A percentile compares a stretch with the other conserved stretches of the same genome.
phyloP scores from a whole-genome alignment of 1,140 invertebrate genomes.

The Mactra quadrangularis region DNA sequence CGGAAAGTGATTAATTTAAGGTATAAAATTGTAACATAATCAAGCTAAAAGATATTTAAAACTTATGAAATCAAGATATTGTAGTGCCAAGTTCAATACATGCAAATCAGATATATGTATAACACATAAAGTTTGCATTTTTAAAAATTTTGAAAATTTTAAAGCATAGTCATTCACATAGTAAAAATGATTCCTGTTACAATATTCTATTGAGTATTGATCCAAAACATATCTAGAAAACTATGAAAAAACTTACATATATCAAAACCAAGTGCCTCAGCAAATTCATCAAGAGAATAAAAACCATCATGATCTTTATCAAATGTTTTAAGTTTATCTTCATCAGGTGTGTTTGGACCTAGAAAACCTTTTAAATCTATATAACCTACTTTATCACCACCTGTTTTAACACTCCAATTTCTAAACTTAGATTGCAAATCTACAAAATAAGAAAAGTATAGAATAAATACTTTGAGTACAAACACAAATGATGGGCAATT shows the following conservation, averaged over 20 bases:
- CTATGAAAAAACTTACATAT: constrained; percentile 50
- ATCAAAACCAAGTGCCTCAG: constrained; percentile 44
- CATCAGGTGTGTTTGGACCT: constrained; percentile 24
- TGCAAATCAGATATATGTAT: no score
- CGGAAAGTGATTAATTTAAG: no score
- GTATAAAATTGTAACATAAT: no score
- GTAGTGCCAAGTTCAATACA: no score
- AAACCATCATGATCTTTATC: constrained; percentile 40
- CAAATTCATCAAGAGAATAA: constrained; percentile 41
- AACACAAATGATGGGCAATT: no score
- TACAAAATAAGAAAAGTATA: constrained; percentile 22
- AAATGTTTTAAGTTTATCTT: constrained; percentile 39
- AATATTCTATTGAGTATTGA: no score
- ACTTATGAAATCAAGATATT: no score
- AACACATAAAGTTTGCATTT: background rate
- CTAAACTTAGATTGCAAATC: constrained; percentile 27
- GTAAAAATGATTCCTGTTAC: background rate
- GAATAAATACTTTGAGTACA: no score
- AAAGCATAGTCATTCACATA: background rate
- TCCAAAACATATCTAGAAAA: no score
- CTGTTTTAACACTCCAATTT: constrained; percentile 28
- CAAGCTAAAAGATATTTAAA: no score
- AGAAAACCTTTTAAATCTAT: constrained; percentile 10
- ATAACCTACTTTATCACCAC: constrained; percentile 5
- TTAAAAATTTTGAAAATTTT: background rate